A percentile compares a stretch with the other conserved stretches of the same genome.
These are phyloP conservation scores for Myodes glareolus DNA, from an alignment of 2,113 vertebrate species.

Conservation along the genomic window DNA sequence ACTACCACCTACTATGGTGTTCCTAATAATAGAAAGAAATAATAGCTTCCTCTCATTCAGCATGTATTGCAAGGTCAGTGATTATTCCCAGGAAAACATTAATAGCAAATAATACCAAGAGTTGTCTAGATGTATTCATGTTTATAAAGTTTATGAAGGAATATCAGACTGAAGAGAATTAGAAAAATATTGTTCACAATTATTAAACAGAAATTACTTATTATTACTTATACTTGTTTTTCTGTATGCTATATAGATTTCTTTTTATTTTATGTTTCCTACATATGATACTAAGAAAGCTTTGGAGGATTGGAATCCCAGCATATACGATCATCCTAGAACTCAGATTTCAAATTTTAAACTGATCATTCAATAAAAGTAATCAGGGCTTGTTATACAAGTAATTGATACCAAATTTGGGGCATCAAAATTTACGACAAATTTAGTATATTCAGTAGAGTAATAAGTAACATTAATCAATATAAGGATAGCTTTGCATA, in stretches of 20 bases:
- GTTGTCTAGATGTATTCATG: neutral
- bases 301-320: neutral
- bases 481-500: neutral
- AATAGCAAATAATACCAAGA: neutral
- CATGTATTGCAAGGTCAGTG: conserved; percentile 1
- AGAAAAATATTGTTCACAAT: neutral
- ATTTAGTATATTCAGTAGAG: neutral
- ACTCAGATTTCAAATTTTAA: neutral
- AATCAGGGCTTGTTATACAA: neutral
- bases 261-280: neutral
- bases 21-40: neutral
- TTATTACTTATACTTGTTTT: neutral
- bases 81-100: neutral
- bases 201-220: neutral
- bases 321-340: neutral
- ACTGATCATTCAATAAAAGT: neutral
- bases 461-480: neutral
- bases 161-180: neutral
- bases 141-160: neutral
- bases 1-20: neutral
- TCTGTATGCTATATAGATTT: neutral
- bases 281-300: neutral
- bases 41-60: neutral
- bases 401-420: neutral
- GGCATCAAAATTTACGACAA: neutral